A percentile compares a stretch with the other conserved stretches of the same genome.
Evolutionary conservation across 2,888 invertebrate genomes (phyloP).

Genomic region (Pollenia angustigena): DNA sequence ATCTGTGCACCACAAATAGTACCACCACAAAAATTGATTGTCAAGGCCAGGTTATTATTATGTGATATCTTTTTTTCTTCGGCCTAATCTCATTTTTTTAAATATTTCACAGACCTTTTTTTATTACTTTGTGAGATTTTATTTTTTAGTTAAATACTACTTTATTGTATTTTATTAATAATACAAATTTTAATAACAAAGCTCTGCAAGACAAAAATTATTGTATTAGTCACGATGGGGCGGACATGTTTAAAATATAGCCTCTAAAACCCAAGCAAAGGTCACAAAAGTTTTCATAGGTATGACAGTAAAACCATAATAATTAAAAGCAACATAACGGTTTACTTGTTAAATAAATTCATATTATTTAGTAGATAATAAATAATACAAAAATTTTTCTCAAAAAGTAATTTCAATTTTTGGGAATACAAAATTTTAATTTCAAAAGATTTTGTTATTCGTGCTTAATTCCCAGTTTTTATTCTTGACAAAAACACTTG

Average conservation of each 20-base stretch:
- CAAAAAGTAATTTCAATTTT: too few species aligned
- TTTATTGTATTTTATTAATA: not conserved
- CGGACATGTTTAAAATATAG: not conserved
- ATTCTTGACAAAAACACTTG: too few species aligned
- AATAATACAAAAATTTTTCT: too few species aligned
- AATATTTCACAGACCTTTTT: constrained; percentile 17
- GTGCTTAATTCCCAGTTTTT: too few species aligned
- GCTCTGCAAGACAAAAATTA: too few species aligned
- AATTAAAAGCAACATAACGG: not conserved
- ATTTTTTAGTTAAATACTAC: not conserved
- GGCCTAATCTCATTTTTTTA: not conserved
- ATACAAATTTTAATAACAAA: not conserved
- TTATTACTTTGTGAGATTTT: constrained; percentile 16
- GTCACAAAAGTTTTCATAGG: not conserved
- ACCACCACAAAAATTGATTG: constrained; percentile 39
- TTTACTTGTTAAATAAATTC: too few species aligned
- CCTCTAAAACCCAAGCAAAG: constrained; percentile 28
- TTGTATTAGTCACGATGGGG: constrained; percentile 33
- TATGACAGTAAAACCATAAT: not conserved
- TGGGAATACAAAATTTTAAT: too few species aligned
- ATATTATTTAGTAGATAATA: too few species aligned
- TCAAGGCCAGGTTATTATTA: constrained; percentile 53
- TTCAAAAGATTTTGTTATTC: too few species aligned
- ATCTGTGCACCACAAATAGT: constrained; percentile 27
- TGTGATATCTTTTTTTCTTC: constrained; percentile 18